A percentile compares a stretch with the other conserved stretches of the same genome.
Conservation (phyloP, 2,888 invertebrate genomes). For the Xanthia icteritia region DNA sequence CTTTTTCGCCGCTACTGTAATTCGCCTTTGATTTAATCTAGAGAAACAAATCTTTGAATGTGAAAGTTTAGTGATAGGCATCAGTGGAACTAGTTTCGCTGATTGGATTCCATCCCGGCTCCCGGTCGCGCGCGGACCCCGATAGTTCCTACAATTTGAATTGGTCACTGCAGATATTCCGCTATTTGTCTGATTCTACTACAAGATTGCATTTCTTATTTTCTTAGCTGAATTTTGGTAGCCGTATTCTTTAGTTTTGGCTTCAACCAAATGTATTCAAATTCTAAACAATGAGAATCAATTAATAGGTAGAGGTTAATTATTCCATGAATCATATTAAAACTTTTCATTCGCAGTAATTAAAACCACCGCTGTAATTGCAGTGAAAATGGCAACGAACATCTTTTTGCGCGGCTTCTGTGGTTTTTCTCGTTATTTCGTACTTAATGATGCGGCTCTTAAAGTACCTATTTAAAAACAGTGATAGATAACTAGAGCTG, state of each 20-base stretch:
- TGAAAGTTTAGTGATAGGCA: slow-evolving; percentile 90
- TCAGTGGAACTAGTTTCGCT: slow-evolving; percentile 88
- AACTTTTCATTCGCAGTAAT: slow-evolving; percentile 48
- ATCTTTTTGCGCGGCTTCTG: slow-evolving; percentile 37
- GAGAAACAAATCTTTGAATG: slow-evolving; percentile 91
- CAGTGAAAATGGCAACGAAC: slow-evolving; percentile 37
- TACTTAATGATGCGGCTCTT: slow-evolving; percentile 49
- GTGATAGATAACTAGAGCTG: slow-evolving; percentile 23
- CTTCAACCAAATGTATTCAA: slow-evolving; percentile 43
- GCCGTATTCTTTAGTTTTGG: slow-evolving; percentile 65
- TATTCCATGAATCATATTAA: slow-evolving; percentile 44
- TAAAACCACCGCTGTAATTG: slow-evolving; percentile 52
- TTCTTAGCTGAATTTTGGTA: slow-evolving; percentile 77
- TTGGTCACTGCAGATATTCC: slow-evolving; percentile 84
- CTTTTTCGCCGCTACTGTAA: slow-evolving; percentile 90
- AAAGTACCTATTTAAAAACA: slow-evolving; percentile 42
- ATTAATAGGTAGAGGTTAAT: slow-evolving; percentile 41
- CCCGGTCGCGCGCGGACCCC: slow-evolving; percentile 75
- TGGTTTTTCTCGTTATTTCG: slow-evolving; percentile 47
- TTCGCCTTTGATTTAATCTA: slow-evolving; percentile 91
- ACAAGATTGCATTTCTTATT: slow-evolving; percentile 88
- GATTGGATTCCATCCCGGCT: slow-evolving; percentile 87
- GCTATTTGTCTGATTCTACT: slow-evolving; percentile 87
- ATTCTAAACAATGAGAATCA: slow-evolving; percentile 20
- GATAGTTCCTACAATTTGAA: slow-evolving; percentile 84